Conservation (phyloP, 2,113 vertebrate genomes). For the Pteruthius melanotis region DNA sequence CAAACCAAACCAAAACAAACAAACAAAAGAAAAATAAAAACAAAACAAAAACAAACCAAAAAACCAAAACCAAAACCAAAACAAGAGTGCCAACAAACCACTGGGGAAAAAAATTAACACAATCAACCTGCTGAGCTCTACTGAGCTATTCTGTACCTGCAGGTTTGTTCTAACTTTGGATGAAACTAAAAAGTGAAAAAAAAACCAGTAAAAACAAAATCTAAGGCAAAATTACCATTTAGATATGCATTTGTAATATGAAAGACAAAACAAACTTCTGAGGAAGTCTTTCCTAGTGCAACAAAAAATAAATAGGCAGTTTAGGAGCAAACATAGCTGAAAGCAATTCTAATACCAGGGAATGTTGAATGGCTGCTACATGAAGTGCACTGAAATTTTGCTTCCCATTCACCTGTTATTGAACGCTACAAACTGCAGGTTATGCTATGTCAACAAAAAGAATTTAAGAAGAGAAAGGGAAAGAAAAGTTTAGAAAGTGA, state of each 20-base stretch:
- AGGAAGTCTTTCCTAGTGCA: background rate
- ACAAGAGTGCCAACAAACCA: background rate
- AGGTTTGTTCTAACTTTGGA: background rate
- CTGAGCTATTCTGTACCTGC: background rate
- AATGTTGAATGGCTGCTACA: background rate
- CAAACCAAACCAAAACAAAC: background rate
- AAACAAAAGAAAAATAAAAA: background rate
- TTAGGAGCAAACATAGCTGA: background rate
- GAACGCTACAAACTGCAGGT: background rate
- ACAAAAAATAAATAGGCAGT: background rate
- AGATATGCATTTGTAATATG: background rate
- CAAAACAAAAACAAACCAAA: background rate
- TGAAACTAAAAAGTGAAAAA: background rate
- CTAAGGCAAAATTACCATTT: background rate
- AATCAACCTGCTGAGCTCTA: background rate
- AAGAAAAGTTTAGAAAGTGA: background rate
- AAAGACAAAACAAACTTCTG: background rate
- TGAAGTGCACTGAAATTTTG: background rate
- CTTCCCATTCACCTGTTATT: background rate
- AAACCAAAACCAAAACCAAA: background rate
- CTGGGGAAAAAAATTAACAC: background rate
- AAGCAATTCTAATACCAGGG: background rate
- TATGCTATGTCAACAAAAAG: background rate
- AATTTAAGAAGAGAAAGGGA: background rate
- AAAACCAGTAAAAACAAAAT: background rate